Percentiles rank a stretch among this genome's conserved stretches.
These are phyloP conservation scores for Enteromius thamalakanensis DNA, from an alignment of 2,797 vertebrate genomes.

Conservation along the genomic window DNA sequence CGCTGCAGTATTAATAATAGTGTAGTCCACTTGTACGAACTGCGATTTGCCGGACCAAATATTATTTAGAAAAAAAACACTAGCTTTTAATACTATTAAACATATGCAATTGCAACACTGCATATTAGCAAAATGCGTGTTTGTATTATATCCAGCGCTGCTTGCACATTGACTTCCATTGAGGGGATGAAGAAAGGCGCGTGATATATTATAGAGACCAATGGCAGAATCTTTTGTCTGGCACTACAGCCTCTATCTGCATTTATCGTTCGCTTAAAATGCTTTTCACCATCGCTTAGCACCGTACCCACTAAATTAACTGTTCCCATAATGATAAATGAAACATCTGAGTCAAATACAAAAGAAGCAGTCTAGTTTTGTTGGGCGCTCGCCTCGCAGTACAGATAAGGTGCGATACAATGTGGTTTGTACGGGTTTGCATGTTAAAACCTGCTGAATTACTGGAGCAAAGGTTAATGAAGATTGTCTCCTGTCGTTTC, in stretches of 20 bases:
- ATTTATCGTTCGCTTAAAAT: constrained; percentile 18
- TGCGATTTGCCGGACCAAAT: neutral
- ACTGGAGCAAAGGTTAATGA: constrained; percentile 11
- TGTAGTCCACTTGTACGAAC: neutral
- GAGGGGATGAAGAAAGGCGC: constrained; percentile 20
- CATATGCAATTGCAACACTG: neutral
- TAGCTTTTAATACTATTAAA: neutral
- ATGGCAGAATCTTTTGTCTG: constrained; percentile 75
- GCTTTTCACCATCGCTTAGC: neutral
- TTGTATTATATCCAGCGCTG: neutral
- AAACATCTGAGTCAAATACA: neutral
- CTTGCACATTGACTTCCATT: neutral
- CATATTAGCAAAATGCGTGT: neutral
- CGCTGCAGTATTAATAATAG: neutral
- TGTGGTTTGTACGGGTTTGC: neutral
- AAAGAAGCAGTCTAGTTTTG: neutral
- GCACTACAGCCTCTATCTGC: constrained; percentile 32
- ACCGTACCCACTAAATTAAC: neutral
- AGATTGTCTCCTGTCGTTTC: neutral
- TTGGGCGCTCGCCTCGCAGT: neutral
- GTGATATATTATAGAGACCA: constrained; percentile 2
- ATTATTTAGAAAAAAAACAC: neutral
- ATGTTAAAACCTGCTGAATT: constrained; percentile 9
- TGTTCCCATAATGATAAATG: neutral
- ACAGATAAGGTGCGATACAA: neutral